phyloP scores from a whole-genome alignment of 2,113 vertebrate species.

The Phodopus roborovskii region DNA sequence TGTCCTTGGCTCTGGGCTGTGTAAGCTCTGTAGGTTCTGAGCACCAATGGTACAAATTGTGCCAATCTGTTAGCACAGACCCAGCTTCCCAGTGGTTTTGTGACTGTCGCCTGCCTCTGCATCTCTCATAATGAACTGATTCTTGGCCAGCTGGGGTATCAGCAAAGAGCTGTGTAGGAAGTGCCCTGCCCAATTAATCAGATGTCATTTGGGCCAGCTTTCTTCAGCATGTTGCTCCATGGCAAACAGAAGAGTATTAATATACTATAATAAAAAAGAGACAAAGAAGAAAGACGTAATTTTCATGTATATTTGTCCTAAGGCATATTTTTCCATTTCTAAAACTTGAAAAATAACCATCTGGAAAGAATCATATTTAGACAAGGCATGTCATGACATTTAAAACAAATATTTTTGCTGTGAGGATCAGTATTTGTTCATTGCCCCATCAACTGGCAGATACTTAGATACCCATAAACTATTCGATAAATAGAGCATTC shows the following conservation, averaged over 20 bases:
- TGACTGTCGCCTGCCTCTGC: conserved; percentile 80
- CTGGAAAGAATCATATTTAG: conserved; percentile 90
- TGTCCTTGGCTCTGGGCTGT: conserved; percentile 72
- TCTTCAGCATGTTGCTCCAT: conserved; percentile 81
- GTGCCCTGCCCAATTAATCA: conserved; percentile 85
- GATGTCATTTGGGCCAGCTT: conserved; percentile 84
- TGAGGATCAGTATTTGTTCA: conserved; percentile 86
- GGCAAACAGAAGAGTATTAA: conserved; percentile 80
- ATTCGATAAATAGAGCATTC: conserved; percentile 84
- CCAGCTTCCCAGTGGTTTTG: conserved; percentile 76
- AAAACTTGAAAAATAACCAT: conserved; percentile 89
- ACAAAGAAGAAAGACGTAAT: conserved; percentile 86
- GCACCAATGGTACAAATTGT: conserved; percentile 76
- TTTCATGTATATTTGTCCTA: conserved; percentile 86
- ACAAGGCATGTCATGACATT: conserved; percentile 90
- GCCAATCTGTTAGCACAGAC: conserved; percentile 81
- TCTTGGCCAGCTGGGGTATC: conserved; percentile 85
- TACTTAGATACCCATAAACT: conserved; percentile 81
- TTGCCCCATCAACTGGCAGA: conserved; percentile 83
- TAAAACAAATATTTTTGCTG: conserved; percentile 89
- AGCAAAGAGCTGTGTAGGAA: conserved; percentile 83
- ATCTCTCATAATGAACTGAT: conserved; percentile 81
- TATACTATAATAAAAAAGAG: conserved; percentile 78
- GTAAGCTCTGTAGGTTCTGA: conserved; percentile 65
- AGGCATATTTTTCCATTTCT: conserved; percentile 87